Evolutionary conservation across 2,797 vertebrate genomes (phyloP), one percentile per base, ranked within the genome.

Genomic region (Nyctibius grandis): DNA sequence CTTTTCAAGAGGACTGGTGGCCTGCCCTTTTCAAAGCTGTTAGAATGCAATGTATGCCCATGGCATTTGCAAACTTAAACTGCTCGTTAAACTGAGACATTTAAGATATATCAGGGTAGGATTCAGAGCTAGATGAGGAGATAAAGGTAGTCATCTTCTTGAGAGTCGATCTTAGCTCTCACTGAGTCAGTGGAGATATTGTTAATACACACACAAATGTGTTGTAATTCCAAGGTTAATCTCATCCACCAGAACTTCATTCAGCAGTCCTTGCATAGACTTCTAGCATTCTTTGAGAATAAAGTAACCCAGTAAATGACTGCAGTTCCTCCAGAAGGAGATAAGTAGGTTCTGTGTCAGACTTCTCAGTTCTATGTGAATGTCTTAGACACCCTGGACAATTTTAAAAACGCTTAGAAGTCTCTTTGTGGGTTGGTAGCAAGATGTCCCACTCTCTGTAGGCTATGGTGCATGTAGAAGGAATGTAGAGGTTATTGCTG

Each of bases 371-470:
- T 82, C 21, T 34, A 0, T n/a, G 13, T 48, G 38, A 80, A 73
- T 21, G 28, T 31, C 33, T 50, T 23, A 36, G 20, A 16, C 4
- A 23, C 11, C 5, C 1, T 61, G 14, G 8, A 31, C 3, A 60
- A 40, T n/a, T 50, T 6, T 11, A 28, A 77, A 74, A 7, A 19
- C 3, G 1, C 14, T 61, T n/a, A 33, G 21, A 53, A 65, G 1
- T 17, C 31, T 20, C 4, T 79, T 53, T 2, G 5, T 1, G 6
- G 6, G 11, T 26, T 42, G 7, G 26, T 12, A 38, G 29, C 6
- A 20, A 75, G 31, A 12, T 15, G 3, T 0, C 14, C 5, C 19
- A 34, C 5, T 25, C 4, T 14, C n/a, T 51, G 4, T 6, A n/a
- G 38, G 12, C 6, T 36, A 3, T 11, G 12, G 6, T 19, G 2